Conservation (phyloP, 2,888 invertebrate species). For the Cyclophora albipunctata region DNA sequence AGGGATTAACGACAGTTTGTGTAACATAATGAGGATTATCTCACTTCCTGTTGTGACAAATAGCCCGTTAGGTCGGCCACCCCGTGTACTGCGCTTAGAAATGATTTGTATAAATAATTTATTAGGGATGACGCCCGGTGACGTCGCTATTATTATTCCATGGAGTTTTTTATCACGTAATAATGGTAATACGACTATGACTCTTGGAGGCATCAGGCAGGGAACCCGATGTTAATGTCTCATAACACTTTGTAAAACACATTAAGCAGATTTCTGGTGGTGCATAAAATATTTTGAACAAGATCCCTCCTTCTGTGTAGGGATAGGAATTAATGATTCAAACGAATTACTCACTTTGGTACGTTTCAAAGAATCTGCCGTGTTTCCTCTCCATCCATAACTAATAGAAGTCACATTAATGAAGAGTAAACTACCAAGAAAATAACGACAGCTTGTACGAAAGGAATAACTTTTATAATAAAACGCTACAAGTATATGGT, state of each 20-base stretch:
- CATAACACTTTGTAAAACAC: not conserved
- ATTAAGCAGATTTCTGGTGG: not conserved
- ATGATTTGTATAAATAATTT: conserved; percentile 33
- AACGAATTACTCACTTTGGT: too few species aligned
- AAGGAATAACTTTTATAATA: too few species aligned
- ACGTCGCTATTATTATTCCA: conserved; percentile 15
- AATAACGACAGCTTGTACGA: too few species aligned
- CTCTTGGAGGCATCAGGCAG: conserved; percentile 8
- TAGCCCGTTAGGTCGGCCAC: conserved; percentile 32
- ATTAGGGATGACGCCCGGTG: conserved; percentile 26
- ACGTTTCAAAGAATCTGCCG: too few species aligned
- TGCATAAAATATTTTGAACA: too few species aligned
- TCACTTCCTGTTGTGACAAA: conserved; percentile 48
- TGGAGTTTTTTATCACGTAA: conserved; percentile 11
- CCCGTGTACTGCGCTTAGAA: conserved; percentile 20
- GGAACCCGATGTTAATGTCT: conserved; percentile 5
- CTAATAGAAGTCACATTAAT: too few species aligned
- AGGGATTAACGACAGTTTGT: conserved; percentile 52
- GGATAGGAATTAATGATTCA: too few species aligned
- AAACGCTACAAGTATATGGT: not conserved
- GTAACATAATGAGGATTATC: conserved; percentile 57
- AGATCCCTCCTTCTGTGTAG: too few species aligned
- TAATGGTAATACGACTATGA: conserved; percentile 15
- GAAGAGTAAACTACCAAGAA: too few species aligned
- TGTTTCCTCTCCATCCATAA: too few species aligned